Percentiles rank a stretch among this genome's conserved stretches.
phyloP scores from a whole-genome alignment of 2,113 vertebrate species.

The Piliocolobus tephrosceles region DNA sequence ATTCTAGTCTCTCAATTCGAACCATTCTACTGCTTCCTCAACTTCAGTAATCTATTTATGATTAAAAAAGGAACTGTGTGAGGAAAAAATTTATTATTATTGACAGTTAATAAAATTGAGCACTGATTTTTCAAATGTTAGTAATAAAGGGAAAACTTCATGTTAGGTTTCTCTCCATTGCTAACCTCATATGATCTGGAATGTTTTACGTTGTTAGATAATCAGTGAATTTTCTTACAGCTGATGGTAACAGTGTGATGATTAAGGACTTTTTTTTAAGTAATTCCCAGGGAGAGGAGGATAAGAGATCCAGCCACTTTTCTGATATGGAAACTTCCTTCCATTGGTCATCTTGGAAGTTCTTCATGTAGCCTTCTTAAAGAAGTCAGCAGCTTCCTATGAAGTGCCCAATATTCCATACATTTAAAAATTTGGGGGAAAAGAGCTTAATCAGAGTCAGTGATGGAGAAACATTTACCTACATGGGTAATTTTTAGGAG shows the following conservation, averaged over 20 bases:
- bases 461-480: not conserved
- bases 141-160: not conserved
- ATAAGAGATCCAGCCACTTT: not conserved
- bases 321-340: not conserved
- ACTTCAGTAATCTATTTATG: not conserved
- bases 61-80: not conserved
- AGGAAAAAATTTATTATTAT: not conserved
- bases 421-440: not conserved
- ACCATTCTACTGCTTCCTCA: not conserved
- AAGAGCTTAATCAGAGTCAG: not conserved
- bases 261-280: not conserved
- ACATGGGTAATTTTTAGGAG: not conserved
- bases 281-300: not conserved
- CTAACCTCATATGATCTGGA: not conserved
- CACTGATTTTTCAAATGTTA: not conserved
- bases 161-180: not conserved
- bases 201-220: not conserved
- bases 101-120: not conserved
- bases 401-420: not conserved
- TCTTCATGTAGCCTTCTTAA: not conserved
- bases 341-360: not conserved
- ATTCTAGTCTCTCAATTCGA: not conserved
- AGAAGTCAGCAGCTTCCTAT: not conserved
- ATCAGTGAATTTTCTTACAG: not conserved
- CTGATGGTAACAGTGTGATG: not conserved